Evolutionary conservation across 2,113 vertebrate species (phyloP), one percentile per base, ranked within the genome.

Genomic region (Halcyon malimbica): DNA sequence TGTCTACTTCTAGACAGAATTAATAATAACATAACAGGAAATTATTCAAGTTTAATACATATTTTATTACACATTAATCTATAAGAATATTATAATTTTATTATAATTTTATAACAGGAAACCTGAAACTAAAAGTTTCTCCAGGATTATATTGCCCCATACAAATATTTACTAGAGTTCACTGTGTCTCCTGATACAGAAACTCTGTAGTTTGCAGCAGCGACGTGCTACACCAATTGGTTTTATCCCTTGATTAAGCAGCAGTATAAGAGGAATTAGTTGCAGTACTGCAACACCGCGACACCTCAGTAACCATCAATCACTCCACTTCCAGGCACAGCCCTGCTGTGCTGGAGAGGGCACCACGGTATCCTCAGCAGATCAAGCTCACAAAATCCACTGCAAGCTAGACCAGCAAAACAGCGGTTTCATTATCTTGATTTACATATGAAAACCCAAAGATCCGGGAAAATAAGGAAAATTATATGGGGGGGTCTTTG

Each of bases 341-440:
- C 11, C 13, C 23, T 1, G 0, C 16, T 17, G 11, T 0, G 1
- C 8, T 56, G 16, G 16, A 56, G 33, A 28, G 3, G 20, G 8
- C 26, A 48, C 19, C 25, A 7, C 0, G 1, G 17, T 56, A 75
- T 39, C 5, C 48, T 37, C 76, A 48, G 46, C 31, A 44, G 51
- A 13, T 42, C 17, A 29, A 41, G 44, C 13, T 70, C n/a, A 28
- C 37, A 29, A 6, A 83, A 16, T 16, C 39, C 37, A 2, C n/a
- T 15, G n/a, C 20, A 33, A 76, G 28, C 8, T 4, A 3, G 10
- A 91, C 33, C 1, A 2, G 28, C 10, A 73, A 71, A 84, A 67
- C 62, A 54, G 4, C 24, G 33, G 6, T 77, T 89, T 28, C 7
- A 3, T 54, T 42, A 23, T 42, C 26, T 44, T 69, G 12, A 10